phyloP scores from a whole-genome alignment of 1,140 invertebrate species.

The Melitaea cinxia region DNA sequence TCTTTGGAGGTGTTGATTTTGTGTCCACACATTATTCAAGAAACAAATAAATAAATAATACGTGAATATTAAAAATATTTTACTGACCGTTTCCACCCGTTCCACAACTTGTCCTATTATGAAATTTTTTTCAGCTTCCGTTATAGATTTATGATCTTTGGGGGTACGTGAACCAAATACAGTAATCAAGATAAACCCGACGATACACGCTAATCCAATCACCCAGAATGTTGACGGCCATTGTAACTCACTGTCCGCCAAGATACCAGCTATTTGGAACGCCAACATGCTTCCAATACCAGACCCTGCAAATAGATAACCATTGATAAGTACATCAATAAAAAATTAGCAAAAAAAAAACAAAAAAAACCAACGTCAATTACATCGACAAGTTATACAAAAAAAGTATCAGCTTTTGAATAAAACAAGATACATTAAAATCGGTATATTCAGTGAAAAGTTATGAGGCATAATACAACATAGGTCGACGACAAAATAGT shows the following conservation, averaged over 20 bases:
- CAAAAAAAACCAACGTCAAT: neutral
- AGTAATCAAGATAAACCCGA: constrained; percentile 65
- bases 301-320: constrained; percentile 42
- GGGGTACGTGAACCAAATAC: constrained; percentile 80
- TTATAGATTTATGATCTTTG: constrained; percentile 82
- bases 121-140: constrained; percentile 82
- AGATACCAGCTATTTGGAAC: constrained; percentile 76
- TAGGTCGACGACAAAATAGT: too few relatives aligned
- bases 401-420: too few relatives aligned
- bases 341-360: neutral
- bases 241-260: constrained; percentile 65
- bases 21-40: too few relatives aligned
- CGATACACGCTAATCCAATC: constrained; percentile 79
- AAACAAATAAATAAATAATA: neutral
- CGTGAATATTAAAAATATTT: neutral
- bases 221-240: constrained; percentile 83
- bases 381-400: too few relatives aligned
- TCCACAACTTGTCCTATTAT: constrained; percentile 68
- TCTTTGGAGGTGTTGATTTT: too few relatives aligned
- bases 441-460: too few relatives aligned
- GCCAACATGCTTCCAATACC: constrained; percentile 75
- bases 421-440: too few relatives aligned
- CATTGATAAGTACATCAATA: neutral
- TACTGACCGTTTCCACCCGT: constrained; percentile 42
- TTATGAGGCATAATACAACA: too few relatives aligned